Evolutionary conservation across 2,113 vertebrate genomes (phyloP).

Genomic region (Narcine bancroftii): DNA sequence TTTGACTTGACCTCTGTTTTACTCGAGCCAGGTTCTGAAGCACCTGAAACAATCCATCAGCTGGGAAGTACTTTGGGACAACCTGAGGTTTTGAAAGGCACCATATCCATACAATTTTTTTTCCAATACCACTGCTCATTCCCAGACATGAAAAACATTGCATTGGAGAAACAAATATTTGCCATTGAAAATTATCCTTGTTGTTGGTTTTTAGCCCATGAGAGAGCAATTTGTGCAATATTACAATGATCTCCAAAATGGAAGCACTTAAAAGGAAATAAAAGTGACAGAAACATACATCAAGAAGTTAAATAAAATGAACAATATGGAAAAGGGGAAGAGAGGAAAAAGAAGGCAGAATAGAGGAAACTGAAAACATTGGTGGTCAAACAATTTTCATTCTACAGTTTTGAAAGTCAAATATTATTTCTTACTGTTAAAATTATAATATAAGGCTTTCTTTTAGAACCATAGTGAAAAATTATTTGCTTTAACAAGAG

Average conservation of each 20-base stretch:
- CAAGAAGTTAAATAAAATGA: neutral
- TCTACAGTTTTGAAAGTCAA: neutral
- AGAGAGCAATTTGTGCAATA: neutral
- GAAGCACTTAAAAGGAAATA: neutral
- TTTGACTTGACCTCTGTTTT: neutral
- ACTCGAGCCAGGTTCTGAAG: neutral
- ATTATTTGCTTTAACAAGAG: neutral
- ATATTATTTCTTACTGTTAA: neutral
- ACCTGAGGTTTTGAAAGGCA: neutral
- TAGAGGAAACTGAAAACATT: neutral
- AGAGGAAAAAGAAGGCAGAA: neutral
- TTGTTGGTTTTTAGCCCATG: neutral
- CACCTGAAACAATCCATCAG: neutral
- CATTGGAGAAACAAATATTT: neutral
- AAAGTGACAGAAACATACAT: neutral
- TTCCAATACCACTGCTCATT: neutral
- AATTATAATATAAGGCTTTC: neutral
- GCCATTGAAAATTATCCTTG: slow-evolving; percentile 13
- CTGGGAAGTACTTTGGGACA: neutral
- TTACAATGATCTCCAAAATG: neutral
- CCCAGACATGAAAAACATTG: neutral
- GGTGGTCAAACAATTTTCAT: neutral
- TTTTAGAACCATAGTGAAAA: neutral
- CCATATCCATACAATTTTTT: neutral
- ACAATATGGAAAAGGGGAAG: neutral